phyloP scores from a whole-genome alignment of 2,888 invertebrate species.

The Eudemis profundana region DNA sequence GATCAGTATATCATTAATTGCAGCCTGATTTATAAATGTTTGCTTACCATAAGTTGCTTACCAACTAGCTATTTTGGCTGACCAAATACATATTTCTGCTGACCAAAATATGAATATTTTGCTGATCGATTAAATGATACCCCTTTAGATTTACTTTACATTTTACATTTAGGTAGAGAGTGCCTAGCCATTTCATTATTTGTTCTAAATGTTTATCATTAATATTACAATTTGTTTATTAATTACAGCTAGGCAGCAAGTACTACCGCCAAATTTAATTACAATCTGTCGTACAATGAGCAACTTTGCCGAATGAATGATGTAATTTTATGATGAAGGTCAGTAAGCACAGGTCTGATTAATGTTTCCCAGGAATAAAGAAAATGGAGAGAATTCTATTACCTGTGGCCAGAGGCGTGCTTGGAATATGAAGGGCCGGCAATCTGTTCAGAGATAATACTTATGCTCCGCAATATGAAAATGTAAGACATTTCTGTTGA shows the following conservation, averaged over 20 bases:
- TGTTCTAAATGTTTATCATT: not conserved
- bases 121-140: too few species aligned
- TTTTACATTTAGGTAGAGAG: too few species aligned
- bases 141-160: too few species aligned
- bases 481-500: slow-evolving; percentile 20
- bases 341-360: slow-evolving; percentile 56
- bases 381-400: slow-evolving; percentile 52
- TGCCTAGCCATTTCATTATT: not conserved
- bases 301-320: slow-evolving; percentile 41
- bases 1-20: too few species aligned
- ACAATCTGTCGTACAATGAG: slow-evolving; percentile 10
- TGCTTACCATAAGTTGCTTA: too few species aligned
- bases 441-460: slow-evolving; percentile 47
- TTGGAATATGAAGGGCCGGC: slow-evolving; percentile 51
- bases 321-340: slow-evolving; percentile 48
- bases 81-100: too few species aligned
- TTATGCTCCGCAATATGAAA: slow-evolving; percentile 26
- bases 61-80: too few species aligned
- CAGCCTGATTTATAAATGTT: too few species aligned
- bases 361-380: slow-evolving; percentile 61
- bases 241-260: slow-evolving; percentile 12
- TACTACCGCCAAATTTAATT: slow-evolving; percentile 21
- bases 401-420: slow-evolving; percentile 55
- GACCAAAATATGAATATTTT: too few species aligned
- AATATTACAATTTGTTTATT: not conserved